phyloP scores from a whole-genome alignment of 2,113 vertebrate genomes.

The Sapayoa aenigma region DNA sequence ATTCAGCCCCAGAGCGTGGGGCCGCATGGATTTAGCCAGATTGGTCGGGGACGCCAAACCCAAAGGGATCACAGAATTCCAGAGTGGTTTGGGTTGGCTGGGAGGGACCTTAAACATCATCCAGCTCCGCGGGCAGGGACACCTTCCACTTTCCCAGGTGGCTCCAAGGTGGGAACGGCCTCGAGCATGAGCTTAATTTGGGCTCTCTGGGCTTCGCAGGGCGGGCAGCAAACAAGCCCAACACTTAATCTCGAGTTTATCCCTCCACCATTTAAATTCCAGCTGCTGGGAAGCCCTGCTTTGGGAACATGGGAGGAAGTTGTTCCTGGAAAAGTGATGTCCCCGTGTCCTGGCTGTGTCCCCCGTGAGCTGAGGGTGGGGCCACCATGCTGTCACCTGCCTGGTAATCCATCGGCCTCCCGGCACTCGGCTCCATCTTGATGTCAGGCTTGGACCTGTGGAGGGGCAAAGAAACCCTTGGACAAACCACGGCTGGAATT shows the following conservation, averaged over 20 bases:
- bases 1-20: too few species aligned
- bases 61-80: too few species aligned
- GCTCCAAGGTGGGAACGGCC: neutral
- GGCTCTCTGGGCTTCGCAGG: rapidly evolving
- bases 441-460: slow-evolving; percentile 98
- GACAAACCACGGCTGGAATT: neutral
- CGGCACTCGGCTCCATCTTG: slow-evolving; percentile 92
- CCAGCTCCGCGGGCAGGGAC: too few species aligned
- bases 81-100: too few species aligned
- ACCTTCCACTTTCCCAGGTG: rapidly evolving
- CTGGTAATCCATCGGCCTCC: slow-evolving; percentile 95
- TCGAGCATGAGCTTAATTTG: too few species aligned
- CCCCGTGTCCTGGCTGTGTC: rapidly evolving
- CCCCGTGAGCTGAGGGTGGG: neutral
- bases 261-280: neutral
- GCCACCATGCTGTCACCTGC: slow-evolving; percentile 48
- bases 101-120: too few species aligned
- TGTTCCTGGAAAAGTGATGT: neutral
- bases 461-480: neutral
- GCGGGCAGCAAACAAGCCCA: neutral
- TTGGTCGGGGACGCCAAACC: too few species aligned
- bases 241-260: rapidly evolving
- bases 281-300: neutral
- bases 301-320: rapidly evolving
- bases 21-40: too few species aligned